Percentiles rank a stretch among this genome's conserved stretches.
phyloP scores from a whole-genome alignment of 1,140 invertebrate species.

The Stenopsyche tienmushanensis region DNA sequence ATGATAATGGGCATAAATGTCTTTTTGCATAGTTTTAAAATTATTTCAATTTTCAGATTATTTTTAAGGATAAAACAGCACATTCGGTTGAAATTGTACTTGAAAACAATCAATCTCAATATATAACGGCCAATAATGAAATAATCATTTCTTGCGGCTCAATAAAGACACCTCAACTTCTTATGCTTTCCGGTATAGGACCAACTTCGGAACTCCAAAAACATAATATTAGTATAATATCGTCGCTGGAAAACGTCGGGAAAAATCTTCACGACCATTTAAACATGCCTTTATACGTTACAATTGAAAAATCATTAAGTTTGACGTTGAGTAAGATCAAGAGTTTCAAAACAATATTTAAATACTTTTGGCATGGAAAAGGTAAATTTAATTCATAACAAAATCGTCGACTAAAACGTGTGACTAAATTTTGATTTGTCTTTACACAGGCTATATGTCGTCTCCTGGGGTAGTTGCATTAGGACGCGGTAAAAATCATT shows the following conservation, averaged over 20 bases:
- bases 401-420: too few species aligned
- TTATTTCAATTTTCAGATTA: slow-evolving; percentile 39
- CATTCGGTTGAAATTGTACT: slow-evolving; percentile 56
- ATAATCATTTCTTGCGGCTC: slow-evolving; percentile 71
- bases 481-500: slow-evolving; percentile 49
- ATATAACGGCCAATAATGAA: slow-evolving; percentile 62
- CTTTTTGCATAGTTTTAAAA: not conserved
- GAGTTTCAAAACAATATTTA: slow-evolving; percentile 53
- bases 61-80: slow-evolving; percentile 42
- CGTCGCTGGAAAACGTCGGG: slow-evolving; percentile 61
- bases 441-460: slow-evolving; percentile 50
- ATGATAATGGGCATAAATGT: not conserved
- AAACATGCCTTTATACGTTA: slow-evolving; percentile 68
- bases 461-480: slow-evolving; percentile 63
- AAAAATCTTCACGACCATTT: slow-evolving; percentile 72
- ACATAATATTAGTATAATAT: slow-evolving; percentile 55
- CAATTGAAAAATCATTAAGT: slow-evolving; percentile 61
- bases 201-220: slow-evolving; percentile 53
- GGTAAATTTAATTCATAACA: slow-evolving; percentile 9
- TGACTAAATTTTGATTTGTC: not conserved
- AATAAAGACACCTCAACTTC: slow-evolving; percentile 69
- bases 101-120: slow-evolving; percentile 47
- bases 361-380: slow-evolving; percentile 14
- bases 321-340: slow-evolving; percentile 65
- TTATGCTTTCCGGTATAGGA: slow-evolving; percentile 72